Base-by-base conservation (phyloP, 2,888 invertebrate species). In the Argyresthia goedartella region DNA sequence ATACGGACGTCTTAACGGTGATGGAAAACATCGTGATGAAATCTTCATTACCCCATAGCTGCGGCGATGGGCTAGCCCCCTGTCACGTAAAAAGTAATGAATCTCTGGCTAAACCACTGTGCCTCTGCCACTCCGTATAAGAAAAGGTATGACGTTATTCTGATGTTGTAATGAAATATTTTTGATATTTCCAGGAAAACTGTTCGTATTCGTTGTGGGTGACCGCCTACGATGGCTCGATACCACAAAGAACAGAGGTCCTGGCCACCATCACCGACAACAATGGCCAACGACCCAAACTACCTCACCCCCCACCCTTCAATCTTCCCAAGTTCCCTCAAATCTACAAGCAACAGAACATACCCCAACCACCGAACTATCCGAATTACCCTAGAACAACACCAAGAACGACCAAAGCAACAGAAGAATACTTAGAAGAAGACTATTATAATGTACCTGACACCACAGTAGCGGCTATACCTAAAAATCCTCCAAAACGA, bases 201-300 rank as follows among this genome's bases (percentile, higher is more conserved):
- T 66, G 67, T 42, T 71, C 82, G 1, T 85, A 78, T 55, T 84
- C 79, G 0, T 60, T 86, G 39, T 86, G 85, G 86, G 84, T 86
- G 33, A 81, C 78, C 46, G 76, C 79, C 11, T 66, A 52, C 42
- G 82, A 81, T 52, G 84, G 82, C 1, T 75, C 73, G 1, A 76
- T 86, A 56, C 82, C 84, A 1, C 82, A 81, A 59, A 64, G 72
- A 33, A 76, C 74, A 2, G 85, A 84, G 67, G 78, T 86, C 6
- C 62, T 80, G 47, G 85, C 84, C 1, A 71, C 73, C 1, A 63
- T 86, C 33, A 79, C 78, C 1, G 78, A 86, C 54, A 70, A 67
- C 43, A 64, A 69, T 0, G 81, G 77, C 1, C 62, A 62, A 49
- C 61, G 71, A 51, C 65, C 64, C 11, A 76, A 74, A 50, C 57